Conservation (phyloP, 2,113 vertebrate genomes). For the Stegastes partitus region DNA sequence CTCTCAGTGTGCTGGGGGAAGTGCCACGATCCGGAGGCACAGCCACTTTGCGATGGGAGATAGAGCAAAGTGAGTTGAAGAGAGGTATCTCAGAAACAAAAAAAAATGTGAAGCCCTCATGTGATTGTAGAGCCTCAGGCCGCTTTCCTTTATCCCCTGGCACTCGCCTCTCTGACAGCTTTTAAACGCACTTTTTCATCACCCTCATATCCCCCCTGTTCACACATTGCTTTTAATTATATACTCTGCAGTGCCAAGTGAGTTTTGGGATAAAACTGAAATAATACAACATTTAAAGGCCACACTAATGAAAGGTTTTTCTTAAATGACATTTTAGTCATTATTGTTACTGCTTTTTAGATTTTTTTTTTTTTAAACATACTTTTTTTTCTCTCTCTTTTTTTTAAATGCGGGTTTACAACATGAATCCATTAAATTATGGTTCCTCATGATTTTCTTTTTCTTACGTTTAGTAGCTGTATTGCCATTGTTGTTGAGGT, state of each 20-base stretch:
- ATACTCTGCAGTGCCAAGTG: not conserved
- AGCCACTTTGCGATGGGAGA: conserved; percentile 17
- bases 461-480: not conserved
- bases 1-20: conserved; percentile 44
- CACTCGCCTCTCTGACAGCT: conserved; percentile 40
- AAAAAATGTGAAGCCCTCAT: conserved; percentile 27
- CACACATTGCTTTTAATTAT: conserved; percentile 44
- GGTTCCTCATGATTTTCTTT: no score
- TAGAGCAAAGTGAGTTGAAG: conserved; percentile 50
- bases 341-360: no score
- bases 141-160: conserved; percentile 24
- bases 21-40: conserved; percentile 45
- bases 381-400: no score
- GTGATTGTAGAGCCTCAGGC: conserved; percentile 50
- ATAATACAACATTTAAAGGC: conserved; percentile 29
- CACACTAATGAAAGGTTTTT: conserved; percentile 22
- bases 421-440: no score
- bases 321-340: conserved; percentile 40
- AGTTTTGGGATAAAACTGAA: not conserved
- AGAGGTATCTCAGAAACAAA: conserved; percentile 28
- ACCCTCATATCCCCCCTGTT: not conserved
- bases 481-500: not conserved
- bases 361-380: no score
- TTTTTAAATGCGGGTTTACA: no score
- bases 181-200: conserved; percentile 44